These are phyloP conservation scores for Clistopyga incitator DNA, from an alignment of 2,888 invertebrate species.

Conservation along the genomic window DNA sequence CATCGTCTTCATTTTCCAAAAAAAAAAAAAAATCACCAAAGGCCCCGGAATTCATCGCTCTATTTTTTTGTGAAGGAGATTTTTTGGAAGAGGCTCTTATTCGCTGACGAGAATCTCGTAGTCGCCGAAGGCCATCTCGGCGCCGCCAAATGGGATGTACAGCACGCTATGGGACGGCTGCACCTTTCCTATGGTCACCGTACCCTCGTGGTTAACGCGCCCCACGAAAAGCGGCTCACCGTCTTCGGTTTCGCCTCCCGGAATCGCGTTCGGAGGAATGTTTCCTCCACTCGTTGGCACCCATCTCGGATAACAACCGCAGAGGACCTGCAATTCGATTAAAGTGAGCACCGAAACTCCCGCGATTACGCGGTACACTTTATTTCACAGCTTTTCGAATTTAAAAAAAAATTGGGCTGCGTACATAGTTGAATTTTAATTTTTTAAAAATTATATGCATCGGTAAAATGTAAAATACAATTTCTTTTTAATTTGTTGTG, in stretches of 20 bases:
- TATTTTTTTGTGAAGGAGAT: constrained; percentile 42
- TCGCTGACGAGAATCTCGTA: constrained; percentile 90
- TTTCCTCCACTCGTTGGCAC: constrained; percentile 87
- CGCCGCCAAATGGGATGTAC: constrained; percentile 93
- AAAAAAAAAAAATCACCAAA: constrained; percentile 24
- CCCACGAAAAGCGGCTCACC: constrained; percentile 93
- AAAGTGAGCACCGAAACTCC: too few species aligned
- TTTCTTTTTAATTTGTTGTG: too few species aligned
- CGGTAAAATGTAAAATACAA: too few species aligned
- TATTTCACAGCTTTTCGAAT: too few species aligned
- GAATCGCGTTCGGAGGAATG: constrained; percentile 90
- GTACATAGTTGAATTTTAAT: too few species aligned
- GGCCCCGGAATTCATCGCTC: constrained; percentile 50
- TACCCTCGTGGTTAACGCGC: constrained; percentile 91
- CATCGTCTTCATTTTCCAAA: constrained; percentile 9
- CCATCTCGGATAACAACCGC: constrained; percentile 84
- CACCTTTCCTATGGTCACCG: constrained; percentile 92
- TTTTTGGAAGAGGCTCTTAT: constrained; percentile 65
- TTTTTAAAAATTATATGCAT: too few species aligned
- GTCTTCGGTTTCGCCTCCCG: constrained; percentile 90
- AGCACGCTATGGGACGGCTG: constrained; percentile 93
- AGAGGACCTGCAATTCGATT: constrained; percentile 82
- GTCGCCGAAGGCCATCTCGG: constrained; percentile 92
- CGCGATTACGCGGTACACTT: too few species aligned
- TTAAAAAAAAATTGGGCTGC: too few species aligned